Evolutionary conservation across 2,113 vertebrate species (phyloP), one percentile per base, ranked within the genome.

Genomic region (Thermophis baileyi): DNA sequence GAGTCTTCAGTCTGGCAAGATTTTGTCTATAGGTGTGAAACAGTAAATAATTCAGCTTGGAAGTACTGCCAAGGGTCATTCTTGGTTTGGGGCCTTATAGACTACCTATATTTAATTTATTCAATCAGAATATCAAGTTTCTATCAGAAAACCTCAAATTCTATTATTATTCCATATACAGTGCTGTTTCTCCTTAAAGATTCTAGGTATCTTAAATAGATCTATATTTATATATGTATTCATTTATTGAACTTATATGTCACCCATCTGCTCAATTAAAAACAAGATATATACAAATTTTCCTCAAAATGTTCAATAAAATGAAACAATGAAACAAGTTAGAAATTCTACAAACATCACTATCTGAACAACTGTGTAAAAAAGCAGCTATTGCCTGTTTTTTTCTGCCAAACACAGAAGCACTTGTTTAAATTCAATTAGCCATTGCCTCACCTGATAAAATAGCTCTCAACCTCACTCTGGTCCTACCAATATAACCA

Each of bases 321-420:
- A 87, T 89, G 90, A 91, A 88, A 89, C 16, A 91, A 87, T 89
- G 90, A 91, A 89, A 89, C 25, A 88, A 89, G 88, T 51, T 88
- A 93, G 51, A 85, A 89, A 93, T 50, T 93, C 46, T 53, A 85
- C 27, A 44, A 85, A 86, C 44, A 85, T 53, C 44, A 51, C 50
- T 51, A 85, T 49, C 63, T 89, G 53, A 91, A 85, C 44, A 85
- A 51, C n/a, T 57, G 63, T 85, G 50, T 47, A 85, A 44, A 85
- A 60, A 69, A 87, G n/a, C 63, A 89, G 24, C 54, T 63, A 87
- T 57, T 24, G 35, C 63, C 47, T 54, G 53, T 53, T 53, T 53
- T 53, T 18, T 53, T 53, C 89, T 2, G 27, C 40, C 1, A 88
- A 87, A 49, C 5, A 51, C 11, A 35, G 16, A 93, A 90, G 30